These are phyloP conservation scores for Pseudobourletiella spinata DNA, from an alignment of 1,140 invertebrate genomes.

Conservation along the genomic window DNA sequence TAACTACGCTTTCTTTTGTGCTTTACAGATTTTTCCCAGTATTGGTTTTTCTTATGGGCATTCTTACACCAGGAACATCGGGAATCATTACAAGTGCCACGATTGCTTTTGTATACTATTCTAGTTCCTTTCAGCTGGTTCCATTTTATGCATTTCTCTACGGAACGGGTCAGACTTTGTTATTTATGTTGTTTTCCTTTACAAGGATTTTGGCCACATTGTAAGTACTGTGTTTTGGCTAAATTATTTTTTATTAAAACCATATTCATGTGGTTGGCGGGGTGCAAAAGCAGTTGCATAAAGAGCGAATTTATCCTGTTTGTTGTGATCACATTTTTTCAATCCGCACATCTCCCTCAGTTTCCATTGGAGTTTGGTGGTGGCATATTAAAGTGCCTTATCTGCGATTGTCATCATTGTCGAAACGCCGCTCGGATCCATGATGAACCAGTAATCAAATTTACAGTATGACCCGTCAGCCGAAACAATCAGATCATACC, in stretches of 20 bases:
- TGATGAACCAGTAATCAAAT: no score
- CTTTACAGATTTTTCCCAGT: constrained; percentile 65
- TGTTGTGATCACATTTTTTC: no score
- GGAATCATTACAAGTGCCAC: constrained; percentile 77
- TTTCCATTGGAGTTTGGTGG: no score
- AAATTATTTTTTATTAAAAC: background rate
- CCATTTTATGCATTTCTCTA: constrained; percentile 83
- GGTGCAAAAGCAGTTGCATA: background rate
- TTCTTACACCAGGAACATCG: constrained; percentile 72
- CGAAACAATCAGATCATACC: no score
- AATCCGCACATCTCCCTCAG: no score
- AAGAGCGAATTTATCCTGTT: no score
- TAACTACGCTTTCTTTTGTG: no score
- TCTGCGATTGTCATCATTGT: no score
- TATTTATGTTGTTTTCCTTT: constrained; percentile 78
- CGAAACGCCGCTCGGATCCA: no score
- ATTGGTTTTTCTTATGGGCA: constrained; percentile 75
- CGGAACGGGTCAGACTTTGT: constrained; percentile 85
- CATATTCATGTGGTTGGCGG: background rate
- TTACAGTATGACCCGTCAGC: no score
- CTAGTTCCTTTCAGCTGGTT: constrained; percentile 76
- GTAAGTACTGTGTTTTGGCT: constrained; percentile 47
- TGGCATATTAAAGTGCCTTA: no score
- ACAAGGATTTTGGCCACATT: constrained; percentile 86
- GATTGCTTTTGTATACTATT: constrained; percentile 67